Evolutionary conservation across 2,888 invertebrate genomes (phyloP).

Genomic region (Mythimna ferrago): DNA sequence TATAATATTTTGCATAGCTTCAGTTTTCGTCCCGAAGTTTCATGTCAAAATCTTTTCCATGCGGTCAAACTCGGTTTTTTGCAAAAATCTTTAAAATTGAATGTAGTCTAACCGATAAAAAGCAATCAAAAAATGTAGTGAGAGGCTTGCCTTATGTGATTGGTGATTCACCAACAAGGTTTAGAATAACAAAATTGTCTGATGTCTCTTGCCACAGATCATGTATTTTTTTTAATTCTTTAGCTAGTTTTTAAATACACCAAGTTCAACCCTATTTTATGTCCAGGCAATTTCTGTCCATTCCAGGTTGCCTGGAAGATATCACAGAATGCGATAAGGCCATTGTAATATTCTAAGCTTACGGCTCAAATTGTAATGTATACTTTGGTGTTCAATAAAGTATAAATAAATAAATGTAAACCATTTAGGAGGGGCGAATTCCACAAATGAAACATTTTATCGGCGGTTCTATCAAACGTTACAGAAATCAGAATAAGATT

Average conservation of each 20-base stretch:
- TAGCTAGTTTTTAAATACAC: too few species aligned
- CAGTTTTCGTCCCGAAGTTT: not conserved
- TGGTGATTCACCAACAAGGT: not conserved
- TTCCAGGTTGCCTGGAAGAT: too few species aligned
- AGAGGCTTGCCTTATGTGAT: not conserved
- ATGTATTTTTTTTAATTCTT: too few species aligned
- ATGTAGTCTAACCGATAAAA: not conserved
- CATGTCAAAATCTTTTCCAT: not conserved
- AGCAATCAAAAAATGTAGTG: not conserved
- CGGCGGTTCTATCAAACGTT: not conserved
- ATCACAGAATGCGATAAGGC: too few species aligned
- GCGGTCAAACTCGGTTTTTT: not conserved
- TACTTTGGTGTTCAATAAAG: too few species aligned
- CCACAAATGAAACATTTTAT: not conserved
- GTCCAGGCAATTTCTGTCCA: too few species aligned
- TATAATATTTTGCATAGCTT: not conserved
- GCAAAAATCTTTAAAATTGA: not conserved
- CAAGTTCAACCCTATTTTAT: too few species aligned
- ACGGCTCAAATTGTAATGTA: too few species aligned
- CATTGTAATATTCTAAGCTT: too few species aligned
- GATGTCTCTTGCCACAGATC: not conserved
- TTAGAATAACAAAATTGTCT: not conserved
- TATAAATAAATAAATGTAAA: not conserved
- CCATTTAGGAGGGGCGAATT: not conserved
- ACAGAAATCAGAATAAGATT: constrained; percentile 8